Percentiles rank a stretch among this genome's conserved stretches.
phyloP scores from a whole-genome alignment of 2,888 invertebrate genomes.

The Pseudococcus longispinus region DNA sequence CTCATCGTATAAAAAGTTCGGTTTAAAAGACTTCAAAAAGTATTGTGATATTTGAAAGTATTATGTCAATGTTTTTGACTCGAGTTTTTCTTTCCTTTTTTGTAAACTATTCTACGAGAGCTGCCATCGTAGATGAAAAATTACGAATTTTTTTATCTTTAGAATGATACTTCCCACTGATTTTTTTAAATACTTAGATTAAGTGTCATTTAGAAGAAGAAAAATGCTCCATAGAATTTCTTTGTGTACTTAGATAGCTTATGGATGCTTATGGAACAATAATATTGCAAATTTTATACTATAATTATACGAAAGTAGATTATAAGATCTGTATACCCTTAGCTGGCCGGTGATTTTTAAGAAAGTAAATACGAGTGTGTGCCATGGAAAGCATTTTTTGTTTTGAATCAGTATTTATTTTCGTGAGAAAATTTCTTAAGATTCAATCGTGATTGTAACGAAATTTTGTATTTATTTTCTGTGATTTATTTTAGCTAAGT shows the following conservation, averaged over 20 bases:
- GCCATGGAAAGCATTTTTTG: slow-evolving; percentile 36
- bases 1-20: neutral
- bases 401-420: slow-evolving; percentile 21
- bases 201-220: neutral
- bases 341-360: slow-evolving; percentile 7
- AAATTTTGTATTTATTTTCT: slow-evolving; percentile 41
- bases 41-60: slow-evolving; percentile 40
- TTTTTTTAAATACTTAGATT: neutral
- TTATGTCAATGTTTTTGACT: neutral
- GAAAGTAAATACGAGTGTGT: slow-evolving; percentile 30
- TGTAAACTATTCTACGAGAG: neutral
- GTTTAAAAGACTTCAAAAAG: slow-evolving; percentile 20
- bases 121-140: slow-evolving; percentile 1
- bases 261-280: neutral
- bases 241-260: neutral
- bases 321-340: neutral
- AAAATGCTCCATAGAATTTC: neutral
- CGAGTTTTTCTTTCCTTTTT: neutral
- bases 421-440: neutral
- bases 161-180: slow-evolving; percentile 10
- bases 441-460: neutral
- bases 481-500: slow-evolving; percentile 29
- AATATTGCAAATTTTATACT: neutral
- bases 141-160: neutral
- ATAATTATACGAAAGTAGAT: neutral